Evolutionary conservation across 2,888 invertebrate species (phyloP), one percentile per base, ranked within the genome.

Genomic region (Lasius fuliginosus): DNA sequence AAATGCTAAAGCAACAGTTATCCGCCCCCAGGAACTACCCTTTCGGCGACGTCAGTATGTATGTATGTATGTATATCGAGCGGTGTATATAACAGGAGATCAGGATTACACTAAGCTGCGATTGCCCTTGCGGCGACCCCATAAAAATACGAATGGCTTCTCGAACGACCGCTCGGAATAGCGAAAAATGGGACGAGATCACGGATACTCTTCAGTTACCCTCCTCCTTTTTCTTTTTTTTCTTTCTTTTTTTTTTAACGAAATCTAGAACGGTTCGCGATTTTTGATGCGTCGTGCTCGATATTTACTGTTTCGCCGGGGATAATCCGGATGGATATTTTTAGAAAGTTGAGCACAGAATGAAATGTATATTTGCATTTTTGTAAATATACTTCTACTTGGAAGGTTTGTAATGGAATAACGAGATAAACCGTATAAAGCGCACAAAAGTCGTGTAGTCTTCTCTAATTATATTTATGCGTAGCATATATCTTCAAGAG

Each of bases 1-100:
- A 90, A 91, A 90, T 82, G 86, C 83, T 89, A 85, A 84, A 89
- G 90, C 91, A 89, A 91, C 88, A 87, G 90, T 90, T 87, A 87
- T 83, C 84, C 84, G 68, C 49, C 74, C 58, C 27, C 30, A 27
- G 40, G 42, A 36, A 30, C 60, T 23, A 11, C 11, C 40, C 64
- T 60, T 56, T 46, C 33, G 30, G 68, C 49, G 23, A 30, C 23
- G 62, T 36, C 18, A 27, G 67, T 64, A 68, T 64, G 40, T 62
- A 40, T 42, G 42, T 53, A 40, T 11, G 36, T 56, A 64, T 40
- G 65, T 65, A 42, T 82, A 71, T 23, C 23, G 46, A 56, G 56
- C n/a, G n/a, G 18, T 60, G 62, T 68, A 53, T 53, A 62, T 62
- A 67, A 62, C 18, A 64, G 46, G 69, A 53, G 74, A 73, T 33